Evolutionary conservation across 2,888 invertebrate genomes (phyloP).

Genomic region (Patella pellucida): DNA sequence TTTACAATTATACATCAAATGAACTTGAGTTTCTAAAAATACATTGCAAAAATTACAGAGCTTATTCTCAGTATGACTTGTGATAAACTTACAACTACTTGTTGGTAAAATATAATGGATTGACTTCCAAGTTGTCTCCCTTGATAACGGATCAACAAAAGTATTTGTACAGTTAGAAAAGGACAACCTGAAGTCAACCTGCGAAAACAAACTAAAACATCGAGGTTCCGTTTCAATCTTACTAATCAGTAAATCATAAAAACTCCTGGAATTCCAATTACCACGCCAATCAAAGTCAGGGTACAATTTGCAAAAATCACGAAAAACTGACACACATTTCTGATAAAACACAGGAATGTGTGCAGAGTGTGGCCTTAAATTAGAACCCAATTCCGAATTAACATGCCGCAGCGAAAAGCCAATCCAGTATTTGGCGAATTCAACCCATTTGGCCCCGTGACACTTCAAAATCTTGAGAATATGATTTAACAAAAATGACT

Average conservation of each 20-base stretch:
- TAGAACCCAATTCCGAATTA: conserved; percentile 15
- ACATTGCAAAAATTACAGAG: background rate
- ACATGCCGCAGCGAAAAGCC: conserved; percentile 22
- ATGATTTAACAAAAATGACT: conserved; percentile 23
- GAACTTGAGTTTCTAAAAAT: background rate
- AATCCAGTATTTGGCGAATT: conserved; percentile 34
- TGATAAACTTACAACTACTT: background rate
- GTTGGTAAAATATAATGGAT: background rate
- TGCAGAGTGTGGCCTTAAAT: conserved; percentile 30
- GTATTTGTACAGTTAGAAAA: background rate
- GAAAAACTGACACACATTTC: background rate
- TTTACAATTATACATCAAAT: background rate
- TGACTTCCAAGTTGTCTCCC: background rate
- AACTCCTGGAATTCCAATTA: background rate
- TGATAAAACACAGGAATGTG: conserved; percentile 17
- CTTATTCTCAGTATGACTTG: background rate
- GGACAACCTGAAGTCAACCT: background rate
- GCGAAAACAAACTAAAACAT: background rate
- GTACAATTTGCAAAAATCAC: background rate
- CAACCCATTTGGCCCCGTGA: conserved; percentile 24
- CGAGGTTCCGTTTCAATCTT: background rate
- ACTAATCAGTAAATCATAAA: conserved; percentile 7
- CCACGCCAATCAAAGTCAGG: background rate
- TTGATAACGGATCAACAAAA: background rate
- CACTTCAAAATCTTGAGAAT: conserved; percentile 23